A percentile compares a stretch with the other conserved stretches of the same genome.
phyloP scores from a whole-genome alignment of 2,888 invertebrate genomes.

The Onthophagus sagittarius region DNA sequence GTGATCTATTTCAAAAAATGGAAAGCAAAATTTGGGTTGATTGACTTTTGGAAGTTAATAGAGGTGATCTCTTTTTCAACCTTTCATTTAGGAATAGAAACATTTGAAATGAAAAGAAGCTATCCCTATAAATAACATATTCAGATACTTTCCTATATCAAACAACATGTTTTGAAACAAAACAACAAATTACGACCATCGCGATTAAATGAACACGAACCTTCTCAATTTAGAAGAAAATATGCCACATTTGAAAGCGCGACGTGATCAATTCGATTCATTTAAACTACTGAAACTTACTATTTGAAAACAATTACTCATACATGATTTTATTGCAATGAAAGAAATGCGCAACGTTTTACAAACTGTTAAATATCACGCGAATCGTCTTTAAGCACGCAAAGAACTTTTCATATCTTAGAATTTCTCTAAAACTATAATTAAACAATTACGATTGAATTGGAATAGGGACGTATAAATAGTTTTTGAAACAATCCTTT shows the following conservation, averaged over 20 bases:
- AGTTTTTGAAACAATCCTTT: neutral
- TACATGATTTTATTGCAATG: neutral
- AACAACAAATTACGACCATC: constrained; percentile 4
- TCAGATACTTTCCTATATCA: no score
- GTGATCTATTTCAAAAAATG: no score
- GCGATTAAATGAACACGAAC: neutral
- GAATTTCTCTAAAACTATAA: neutral
- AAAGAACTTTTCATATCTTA: neutral
- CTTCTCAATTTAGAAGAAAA: neutral
- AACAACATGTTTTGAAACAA: no score
- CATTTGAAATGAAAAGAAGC: no score
- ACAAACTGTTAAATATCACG: neutral
- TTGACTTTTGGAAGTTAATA: no score
- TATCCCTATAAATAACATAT: no score
- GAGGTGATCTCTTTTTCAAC: no score
- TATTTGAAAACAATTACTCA: neutral
- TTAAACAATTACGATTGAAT: no score
- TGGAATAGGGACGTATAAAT: no score
- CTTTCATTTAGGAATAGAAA: no score
- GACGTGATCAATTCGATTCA: neutral
- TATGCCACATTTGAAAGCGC: neutral
- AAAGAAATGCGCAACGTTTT: neutral
- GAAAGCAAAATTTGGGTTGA: no score
- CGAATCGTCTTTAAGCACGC: neutral
- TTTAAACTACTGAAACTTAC: neutral